Percentiles rank a stretch among this genome's conserved stretches.
Conservation (phyloP, 2,888 invertebrate genomes). For the Erebia epiphron region DNA sequence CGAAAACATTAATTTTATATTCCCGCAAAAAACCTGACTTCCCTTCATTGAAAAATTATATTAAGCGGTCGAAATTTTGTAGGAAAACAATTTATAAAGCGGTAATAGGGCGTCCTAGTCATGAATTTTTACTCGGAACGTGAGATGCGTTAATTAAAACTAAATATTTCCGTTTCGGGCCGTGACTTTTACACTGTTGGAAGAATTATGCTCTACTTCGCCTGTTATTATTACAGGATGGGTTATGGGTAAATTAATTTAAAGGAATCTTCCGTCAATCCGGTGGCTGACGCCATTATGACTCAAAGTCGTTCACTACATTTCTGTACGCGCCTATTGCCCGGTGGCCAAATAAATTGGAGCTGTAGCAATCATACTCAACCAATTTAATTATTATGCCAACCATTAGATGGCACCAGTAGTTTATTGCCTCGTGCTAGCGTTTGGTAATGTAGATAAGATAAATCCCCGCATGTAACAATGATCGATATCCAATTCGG, state of each 20-base stretch:
- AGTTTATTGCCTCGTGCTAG: too few species aligned
- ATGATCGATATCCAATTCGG: too few species aligned
- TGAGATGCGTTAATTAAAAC: conserved; percentile 16
- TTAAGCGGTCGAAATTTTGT: not conserved
- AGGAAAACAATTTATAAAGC: conserved; percentile 9
- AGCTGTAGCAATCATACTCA: too few species aligned
- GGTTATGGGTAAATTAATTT: not conserved
- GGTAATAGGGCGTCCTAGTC: not conserved
- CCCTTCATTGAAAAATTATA: not conserved
- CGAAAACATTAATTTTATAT: not conserved
- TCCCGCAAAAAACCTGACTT: not conserved
- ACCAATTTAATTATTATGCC: too few species aligned
- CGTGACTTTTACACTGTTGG: conserved; percentile 7
- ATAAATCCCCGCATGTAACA: too few species aligned
- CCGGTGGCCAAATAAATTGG: too few species aligned
- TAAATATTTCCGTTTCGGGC: conserved; percentile 5
- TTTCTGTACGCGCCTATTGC: too few species aligned
- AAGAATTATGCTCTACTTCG: not conserved
- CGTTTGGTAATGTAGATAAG: too few species aligned
- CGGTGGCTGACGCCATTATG: too few species aligned
- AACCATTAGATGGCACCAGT: too few species aligned
- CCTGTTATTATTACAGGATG: conserved; percentile 18
- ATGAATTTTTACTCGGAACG: conserved; percentile 18
- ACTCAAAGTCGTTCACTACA: too few species aligned
- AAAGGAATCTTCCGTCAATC: not conserved